Evolutionary conservation across 2,113 vertebrate genomes (phyloP).

Genomic region (Sphyrna mokarran): DNA sequence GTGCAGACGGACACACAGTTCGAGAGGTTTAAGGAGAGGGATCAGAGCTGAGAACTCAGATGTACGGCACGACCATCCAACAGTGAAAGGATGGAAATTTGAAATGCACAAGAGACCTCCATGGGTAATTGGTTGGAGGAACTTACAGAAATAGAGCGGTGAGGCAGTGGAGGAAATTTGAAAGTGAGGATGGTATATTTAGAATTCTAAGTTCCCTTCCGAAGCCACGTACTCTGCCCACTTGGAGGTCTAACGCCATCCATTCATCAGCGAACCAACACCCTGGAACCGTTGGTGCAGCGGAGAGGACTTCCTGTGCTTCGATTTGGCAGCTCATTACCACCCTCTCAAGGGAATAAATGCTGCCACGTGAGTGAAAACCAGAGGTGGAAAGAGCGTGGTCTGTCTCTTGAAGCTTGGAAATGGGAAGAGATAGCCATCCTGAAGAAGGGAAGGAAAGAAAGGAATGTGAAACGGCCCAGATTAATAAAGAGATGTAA

Average conservation of each 20-base stretch:
- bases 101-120: background rate
- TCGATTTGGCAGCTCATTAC: background rate
- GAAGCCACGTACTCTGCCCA: background rate
- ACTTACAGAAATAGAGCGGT: background rate
- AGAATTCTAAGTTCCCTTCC: background rate
- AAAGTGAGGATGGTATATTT: background rate
- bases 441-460: background rate
- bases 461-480: background rate
- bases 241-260: background rate
- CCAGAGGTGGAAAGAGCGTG: background rate
- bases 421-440: background rate
- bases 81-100: background rate
- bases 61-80: background rate
- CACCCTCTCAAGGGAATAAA: background rate
- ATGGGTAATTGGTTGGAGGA: background rate
- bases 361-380: too few species aligned
- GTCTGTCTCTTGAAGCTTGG: too few species aligned
- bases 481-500: background rate
- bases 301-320: background rate
- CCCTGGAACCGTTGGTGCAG: background rate
- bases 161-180: background rate
- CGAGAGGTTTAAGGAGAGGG: too few species aligned
- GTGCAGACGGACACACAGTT: too few species aligned
- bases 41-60: background rate
- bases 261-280: background rate